Evolutionary conservation across 2,113 vertebrate genomes (phyloP).

Genomic region (Halcyon senegalensis): DNA sequence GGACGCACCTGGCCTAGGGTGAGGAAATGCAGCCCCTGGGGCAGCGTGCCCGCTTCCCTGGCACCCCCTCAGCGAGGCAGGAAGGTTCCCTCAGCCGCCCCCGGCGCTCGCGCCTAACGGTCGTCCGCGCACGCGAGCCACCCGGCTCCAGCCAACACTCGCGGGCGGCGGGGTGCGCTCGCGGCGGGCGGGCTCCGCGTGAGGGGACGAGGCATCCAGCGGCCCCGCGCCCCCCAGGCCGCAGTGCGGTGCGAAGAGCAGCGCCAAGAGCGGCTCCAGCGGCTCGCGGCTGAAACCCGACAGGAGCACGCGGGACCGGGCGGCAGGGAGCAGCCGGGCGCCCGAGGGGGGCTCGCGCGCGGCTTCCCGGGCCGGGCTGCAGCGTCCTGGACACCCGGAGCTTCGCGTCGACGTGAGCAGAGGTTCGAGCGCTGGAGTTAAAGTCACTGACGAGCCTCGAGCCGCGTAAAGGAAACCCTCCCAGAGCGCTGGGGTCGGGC

Average conservation of each 20-base stretch:
- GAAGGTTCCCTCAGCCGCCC: not conserved
- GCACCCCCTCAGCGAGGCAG: not conserved
- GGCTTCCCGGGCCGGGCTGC: not conserved
- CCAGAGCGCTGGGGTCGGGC: not conserved
- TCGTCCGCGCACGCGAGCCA: not conserved
- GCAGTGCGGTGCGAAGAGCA: too few species aligned
- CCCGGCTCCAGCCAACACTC: not conserved
- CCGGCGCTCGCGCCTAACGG: not conserved
- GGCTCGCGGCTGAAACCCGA: not conserved
- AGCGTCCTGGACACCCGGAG: accelerated
- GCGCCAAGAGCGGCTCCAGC: too few species aligned
- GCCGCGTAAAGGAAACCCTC: not conserved
- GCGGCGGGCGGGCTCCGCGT: too few species aligned
- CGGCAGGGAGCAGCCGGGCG: not conserved
- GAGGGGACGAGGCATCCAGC: not conserved
- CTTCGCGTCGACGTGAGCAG: not conserved
- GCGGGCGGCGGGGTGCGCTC: not conserved
- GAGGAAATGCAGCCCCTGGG: not conserved
- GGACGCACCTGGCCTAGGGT: not conserved
- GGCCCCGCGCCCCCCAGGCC: too few species aligned
- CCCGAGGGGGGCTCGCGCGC: too few species aligned
- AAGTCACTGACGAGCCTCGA: not conserved
- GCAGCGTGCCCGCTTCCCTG: not conserved
- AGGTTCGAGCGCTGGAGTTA: not conserved
- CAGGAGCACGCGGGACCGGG: not conserved